Conservation (phyloP, 2,113 vertebrate species). For the Empidonax traillii region DNA sequence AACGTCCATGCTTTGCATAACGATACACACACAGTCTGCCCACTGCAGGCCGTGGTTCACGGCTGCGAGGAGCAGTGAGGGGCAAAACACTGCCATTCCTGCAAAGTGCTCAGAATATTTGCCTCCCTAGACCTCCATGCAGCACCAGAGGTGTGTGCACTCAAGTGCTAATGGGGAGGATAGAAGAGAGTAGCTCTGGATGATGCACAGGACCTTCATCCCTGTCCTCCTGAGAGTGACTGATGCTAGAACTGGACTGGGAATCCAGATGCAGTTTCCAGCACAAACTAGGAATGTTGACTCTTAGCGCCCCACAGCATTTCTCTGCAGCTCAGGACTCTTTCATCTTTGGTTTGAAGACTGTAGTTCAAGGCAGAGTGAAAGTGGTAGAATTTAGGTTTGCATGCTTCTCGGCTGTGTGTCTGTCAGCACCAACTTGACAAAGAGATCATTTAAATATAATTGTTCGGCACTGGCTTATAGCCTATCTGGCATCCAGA, state of each 20-base stretch:
- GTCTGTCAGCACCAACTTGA: not conserved
- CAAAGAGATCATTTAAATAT: not conserved
- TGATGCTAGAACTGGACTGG: accelerated
- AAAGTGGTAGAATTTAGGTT: not conserved
- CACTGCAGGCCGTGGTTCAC: not conserved
- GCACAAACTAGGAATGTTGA: not conserved
- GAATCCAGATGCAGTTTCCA: not conserved
- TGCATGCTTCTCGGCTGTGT: accelerated
- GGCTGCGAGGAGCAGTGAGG: not conserved
- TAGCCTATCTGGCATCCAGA: not conserved
- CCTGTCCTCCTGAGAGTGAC: not conserved
- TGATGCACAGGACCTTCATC: not conserved
- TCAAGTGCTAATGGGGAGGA: not conserved
- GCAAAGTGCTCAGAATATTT: not conserved
- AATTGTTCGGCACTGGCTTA: not conserved
- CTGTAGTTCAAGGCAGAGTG: not conserved
- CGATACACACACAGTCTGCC: accelerated
- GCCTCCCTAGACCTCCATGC: too few species aligned
- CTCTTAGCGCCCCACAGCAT: not conserved
- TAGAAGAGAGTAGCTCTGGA: accelerated
- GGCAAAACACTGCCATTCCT: not conserved
- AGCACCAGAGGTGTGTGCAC: not conserved
- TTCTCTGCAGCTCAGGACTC: not conserved
- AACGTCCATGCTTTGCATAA: not conserved
- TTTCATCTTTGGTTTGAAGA: accelerated